Percentiles rank a stretch among this genome's conserved stretches.
Evolutionary conservation across 2,797 vertebrate species (phyloP).

Genomic region (Peromyscus aztecus): DNA sequence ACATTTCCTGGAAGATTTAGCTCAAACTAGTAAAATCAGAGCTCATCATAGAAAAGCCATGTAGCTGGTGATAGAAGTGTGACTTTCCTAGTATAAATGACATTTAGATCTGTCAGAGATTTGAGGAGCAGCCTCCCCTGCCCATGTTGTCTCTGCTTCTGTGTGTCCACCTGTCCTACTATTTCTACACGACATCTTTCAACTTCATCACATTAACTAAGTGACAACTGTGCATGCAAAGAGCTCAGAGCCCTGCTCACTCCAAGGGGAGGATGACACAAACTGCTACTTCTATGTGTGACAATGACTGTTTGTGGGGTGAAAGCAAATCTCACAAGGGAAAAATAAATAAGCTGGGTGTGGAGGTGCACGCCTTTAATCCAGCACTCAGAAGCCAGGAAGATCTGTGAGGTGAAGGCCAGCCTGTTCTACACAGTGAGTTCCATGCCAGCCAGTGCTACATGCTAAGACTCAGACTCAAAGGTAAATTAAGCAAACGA

Average conservation of each 20-base stretch:
- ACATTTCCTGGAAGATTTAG: not conserved
- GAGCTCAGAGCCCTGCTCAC: not conserved
- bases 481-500: not conserved
- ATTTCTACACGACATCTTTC: not conserved
- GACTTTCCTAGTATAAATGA: accelerated
- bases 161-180: not conserved
- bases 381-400: not conserved
- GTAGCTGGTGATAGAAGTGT: accelerated
- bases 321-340: not conserved
- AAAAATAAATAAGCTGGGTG: not conserved
- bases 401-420: not conserved
- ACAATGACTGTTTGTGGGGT: not conserved
- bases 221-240: accelerated
- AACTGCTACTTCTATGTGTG: not conserved
- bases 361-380: not conserved
- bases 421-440: not conserved
- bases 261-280: accelerated
- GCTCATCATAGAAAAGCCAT: not conserved
- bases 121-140: accelerated
- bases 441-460: not conserved
- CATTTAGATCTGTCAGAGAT: not conserved
- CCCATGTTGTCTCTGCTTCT: not conserved
- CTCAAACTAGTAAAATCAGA: not conserved
- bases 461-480: not conserved
- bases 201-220: accelerated